A percentile compares a stretch with the other conserved stretches of the same genome.
phyloP scores from a whole-genome alignment of 2,797 vertebrate species.

The Tenualosa thibaudeaui region DNA sequence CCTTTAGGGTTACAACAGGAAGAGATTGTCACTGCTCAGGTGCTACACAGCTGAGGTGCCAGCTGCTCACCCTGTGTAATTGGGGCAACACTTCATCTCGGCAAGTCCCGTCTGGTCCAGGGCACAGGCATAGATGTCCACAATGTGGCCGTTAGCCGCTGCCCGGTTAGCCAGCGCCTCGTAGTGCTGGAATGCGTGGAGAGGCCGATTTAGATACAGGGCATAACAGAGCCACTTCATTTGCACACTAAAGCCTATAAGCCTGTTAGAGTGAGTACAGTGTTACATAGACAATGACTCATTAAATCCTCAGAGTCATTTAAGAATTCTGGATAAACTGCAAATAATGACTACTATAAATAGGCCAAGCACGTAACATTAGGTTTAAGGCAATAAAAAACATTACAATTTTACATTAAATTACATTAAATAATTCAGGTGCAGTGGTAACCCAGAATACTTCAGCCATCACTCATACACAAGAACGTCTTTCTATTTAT shows the following conservation, averaged over 20 bases:
- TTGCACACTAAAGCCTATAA: slow-evolving; percentile 27
- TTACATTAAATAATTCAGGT: no score
- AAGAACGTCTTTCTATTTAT: neutral
- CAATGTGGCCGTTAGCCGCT: slow-evolving; percentile 88
- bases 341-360: neutral
- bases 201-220: neutral
- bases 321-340: neutral
- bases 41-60: neutral
- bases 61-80: slow-evolving; percentile 84
- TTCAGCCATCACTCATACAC: neutral
- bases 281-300: neutral
- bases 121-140: slow-evolving; percentile 95
- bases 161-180: slow-evolving; percentile 90
- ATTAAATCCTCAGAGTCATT: neutral
- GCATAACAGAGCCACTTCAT: neutral
- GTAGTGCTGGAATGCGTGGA: slow-evolving; percentile 79
- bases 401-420: no score
- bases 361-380: neutral
- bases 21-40: neutral
- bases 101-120: slow-evolving; percentile 93
- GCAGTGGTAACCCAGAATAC: no score
- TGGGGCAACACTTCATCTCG: slow-evolving; percentile 97
- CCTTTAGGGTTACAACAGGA: neutral
- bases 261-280: neutral
- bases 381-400: neutral